phyloP scores from a whole-genome alignment of 2,113 vertebrate genomes.

The Clupea harengus region DNA sequence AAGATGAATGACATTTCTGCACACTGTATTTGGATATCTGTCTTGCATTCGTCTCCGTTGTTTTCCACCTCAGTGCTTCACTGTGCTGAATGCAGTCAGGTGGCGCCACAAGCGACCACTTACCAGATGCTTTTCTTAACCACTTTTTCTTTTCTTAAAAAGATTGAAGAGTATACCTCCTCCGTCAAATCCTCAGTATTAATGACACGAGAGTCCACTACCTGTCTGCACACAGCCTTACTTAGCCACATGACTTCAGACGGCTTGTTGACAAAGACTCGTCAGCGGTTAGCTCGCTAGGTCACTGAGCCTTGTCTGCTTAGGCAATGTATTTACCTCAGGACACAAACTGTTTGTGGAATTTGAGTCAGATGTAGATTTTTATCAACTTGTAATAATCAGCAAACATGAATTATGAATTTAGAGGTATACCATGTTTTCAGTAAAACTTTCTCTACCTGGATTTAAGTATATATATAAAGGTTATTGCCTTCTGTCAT shows the following conservation, averaged over 20 bases:
- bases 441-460: too few relatives aligned
- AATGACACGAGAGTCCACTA: neutral
- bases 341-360: slow-evolving; percentile 2
- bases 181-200: neutral
- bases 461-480: too few relatives aligned
- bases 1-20: too few relatives aligned
- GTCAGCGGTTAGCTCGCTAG: neutral
- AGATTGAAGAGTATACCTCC: neutral
- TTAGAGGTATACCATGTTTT: too few relatives aligned
- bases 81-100: too few relatives aligned
- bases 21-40: too few relatives aligned
- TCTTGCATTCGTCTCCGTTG: too few relatives aligned
- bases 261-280: neutral
- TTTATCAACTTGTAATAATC: neutral
- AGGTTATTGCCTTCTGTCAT: too few relatives aligned
- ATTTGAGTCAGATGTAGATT: neutral
- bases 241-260: neutral
- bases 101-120: too few relatives aligned
- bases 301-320: neutral
- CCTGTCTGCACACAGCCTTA: neutral
- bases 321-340: neutral
- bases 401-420: neutral
- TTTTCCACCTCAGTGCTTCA: too few relatives aligned
- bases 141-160: too few relatives aligned
- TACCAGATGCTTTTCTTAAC: too few relatives aligned